A percentile compares a stretch with the other conserved stretches of the same genome.
phyloP scores from a whole-genome alignment of 2,797 vertebrate species.

The Telmatherina bonti region DNA sequence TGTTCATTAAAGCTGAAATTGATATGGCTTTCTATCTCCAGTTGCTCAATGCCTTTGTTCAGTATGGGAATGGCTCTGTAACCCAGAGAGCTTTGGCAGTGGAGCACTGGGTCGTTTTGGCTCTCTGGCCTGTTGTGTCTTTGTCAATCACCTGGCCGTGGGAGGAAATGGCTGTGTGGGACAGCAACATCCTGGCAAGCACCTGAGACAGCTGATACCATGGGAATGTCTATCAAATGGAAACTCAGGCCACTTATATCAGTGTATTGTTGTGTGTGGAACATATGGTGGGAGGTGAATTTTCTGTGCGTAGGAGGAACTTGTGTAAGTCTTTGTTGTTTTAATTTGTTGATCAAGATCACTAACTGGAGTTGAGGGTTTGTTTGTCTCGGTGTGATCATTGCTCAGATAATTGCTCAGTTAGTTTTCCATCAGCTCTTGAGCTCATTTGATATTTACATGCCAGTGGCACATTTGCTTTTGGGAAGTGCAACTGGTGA shows the following conservation, averaged over 20 bases:
- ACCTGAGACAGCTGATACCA: slow-evolving; percentile 77
- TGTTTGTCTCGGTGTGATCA: slow-evolving; percentile 11
- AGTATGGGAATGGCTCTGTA: slow-evolving; percentile 75
- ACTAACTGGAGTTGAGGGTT: slow-evolving; percentile 8
- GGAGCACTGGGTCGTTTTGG: slow-evolving; percentile 56
- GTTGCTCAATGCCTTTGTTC: slow-evolving; percentile 76
- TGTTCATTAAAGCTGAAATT: slow-evolving; percentile 78
- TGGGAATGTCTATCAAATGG: slow-evolving; percentile 69
- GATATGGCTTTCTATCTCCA: slow-evolving; percentile 72
- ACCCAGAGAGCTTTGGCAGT: slow-evolving; percentile 75
- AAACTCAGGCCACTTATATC: slow-evolving; percentile 62
- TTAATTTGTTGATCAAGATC: slow-evolving; percentile 12
- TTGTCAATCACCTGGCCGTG: slow-evolving; percentile 77
- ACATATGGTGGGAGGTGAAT: slow-evolving; percentile 36
- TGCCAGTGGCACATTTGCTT: slow-evolving; percentile 20
- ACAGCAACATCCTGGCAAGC: slow-evolving; percentile 73
- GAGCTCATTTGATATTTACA: slow-evolving; percentile 13
- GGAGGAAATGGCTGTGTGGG: slow-evolving; percentile 75
- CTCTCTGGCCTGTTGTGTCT: slow-evolving; percentile 74
- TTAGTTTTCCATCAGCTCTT: background rate
- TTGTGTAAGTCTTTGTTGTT: slow-evolving; percentile 1
- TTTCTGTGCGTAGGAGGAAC: slow-evolving; percentile 31
- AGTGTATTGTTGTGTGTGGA: slow-evolving; percentile 48
- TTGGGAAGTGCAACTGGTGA: slow-evolving; percentile 17
- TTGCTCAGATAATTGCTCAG: slow-evolving; percentile 1